A percentile compares a stretch with the other conserved stretches of the same genome.
phyloP scores from a whole-genome alignment of 2,113 vertebrate species.

The Chaetura pelagica region DNA sequence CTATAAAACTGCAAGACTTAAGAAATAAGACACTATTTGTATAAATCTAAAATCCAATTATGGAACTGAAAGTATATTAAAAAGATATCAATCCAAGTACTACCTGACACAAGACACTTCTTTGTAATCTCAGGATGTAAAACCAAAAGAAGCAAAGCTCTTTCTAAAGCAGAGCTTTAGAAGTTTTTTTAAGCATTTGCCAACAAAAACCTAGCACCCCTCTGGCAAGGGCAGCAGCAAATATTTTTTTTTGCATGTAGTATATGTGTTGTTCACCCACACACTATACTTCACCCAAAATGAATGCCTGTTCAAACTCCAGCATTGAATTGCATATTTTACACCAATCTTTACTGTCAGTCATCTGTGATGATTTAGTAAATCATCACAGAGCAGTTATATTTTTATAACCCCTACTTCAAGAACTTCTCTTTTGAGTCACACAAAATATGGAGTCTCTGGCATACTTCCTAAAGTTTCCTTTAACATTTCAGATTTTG shows the following conservation, averaged over 20 bases:
- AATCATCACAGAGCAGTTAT: not conserved
- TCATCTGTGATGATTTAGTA: not conserved
- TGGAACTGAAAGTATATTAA: not conserved
- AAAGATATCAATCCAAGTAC: not conserved
- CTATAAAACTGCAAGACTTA: not conserved
- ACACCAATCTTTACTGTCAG: not conserved
- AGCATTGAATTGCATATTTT: not conserved
- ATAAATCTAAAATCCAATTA: not conserved
- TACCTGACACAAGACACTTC: not conserved
- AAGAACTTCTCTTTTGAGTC: not conserved
- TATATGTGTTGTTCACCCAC: not conserved
- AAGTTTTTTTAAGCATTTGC: not conserved
- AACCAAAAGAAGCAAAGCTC: too few relatives aligned
- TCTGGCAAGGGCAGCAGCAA: not conserved
- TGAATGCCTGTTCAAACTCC: not conserved
- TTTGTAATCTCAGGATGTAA: not conserved
- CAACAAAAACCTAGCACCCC: not conserved
- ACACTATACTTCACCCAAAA: not conserved
- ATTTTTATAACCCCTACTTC: not conserved
- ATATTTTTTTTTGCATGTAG: not conserved
- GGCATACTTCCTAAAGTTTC: not conserved
- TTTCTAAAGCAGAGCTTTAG: too few relatives aligned
- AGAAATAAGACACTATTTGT: not conserved
- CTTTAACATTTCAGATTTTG: not conserved
- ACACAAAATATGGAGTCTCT: not conserved